Base-by-base conservation (phyloP, 2,113 vertebrate species). In the Phainopepla nitens region DNA sequence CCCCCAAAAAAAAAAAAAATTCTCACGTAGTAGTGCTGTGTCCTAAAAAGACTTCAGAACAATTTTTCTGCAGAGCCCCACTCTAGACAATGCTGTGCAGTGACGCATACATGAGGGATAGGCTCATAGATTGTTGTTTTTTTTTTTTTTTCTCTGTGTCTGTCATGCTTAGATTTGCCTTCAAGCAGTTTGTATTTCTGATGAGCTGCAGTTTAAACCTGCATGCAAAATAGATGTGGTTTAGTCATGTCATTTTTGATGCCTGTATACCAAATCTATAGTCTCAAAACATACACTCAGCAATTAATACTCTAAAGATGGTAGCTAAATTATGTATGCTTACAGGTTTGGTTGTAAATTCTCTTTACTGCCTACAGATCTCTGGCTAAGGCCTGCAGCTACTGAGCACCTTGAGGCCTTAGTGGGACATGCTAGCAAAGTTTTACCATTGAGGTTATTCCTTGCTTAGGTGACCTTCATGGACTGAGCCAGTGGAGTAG, bases 181-280 rank as follows among this genome's bases (percentile, higher is more conserved):
- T 90, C 71, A 23, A 80, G 91, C 91, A 76, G 75, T 82, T 90
- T 90, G 79, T 90, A 72, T 82, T 72, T 28, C 82, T 65, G 68
- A 89, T 86, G 76, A 82, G 79, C 62, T 69, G 82, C 71, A 35
- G 80, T 77, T 92, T 86, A 90, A 95, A 89, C 36, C 54, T 36
- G 41, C 58, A 42, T 69, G 41, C 53, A 80, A 51, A 95, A 90
- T 31, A 73, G 36, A 72, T 85, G 41, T 7, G 2, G 41, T 69
- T 90, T 72, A 88, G 68, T 83, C 53, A 13, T 33, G 7, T 79
- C 22, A 14, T 42, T 90, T 79, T 72, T 80, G n/a, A 61, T 83
- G 58, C 54, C 17, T 53, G 36, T 53, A 13, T 83, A 64, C 45
- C 28, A 41, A 53, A 80, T 61, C 62, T 69, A 2, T 42, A 64